Evolutionary conservation across 2,888 invertebrate species (phyloP).

Genomic region (Itoplectis maculator): DNA sequence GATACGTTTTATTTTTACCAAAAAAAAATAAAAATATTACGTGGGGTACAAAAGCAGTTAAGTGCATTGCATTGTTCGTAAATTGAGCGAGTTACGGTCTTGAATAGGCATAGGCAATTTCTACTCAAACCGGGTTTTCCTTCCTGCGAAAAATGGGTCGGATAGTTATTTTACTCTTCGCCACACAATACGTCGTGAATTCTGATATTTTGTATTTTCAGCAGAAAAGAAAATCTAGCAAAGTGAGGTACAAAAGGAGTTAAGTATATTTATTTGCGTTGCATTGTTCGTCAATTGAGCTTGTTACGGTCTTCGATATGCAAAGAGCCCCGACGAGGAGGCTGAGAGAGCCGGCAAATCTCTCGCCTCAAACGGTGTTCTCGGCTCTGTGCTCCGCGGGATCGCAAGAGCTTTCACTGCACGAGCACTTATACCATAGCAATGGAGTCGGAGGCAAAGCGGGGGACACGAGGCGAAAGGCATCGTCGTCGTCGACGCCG

Average conservation of each 20-base stretch:
- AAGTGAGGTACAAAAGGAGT: too few relatives aligned
- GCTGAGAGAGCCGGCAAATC: slow-evolving; percentile 38
- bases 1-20: too few relatives aligned
- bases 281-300: not conserved
- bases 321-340: not conserved
- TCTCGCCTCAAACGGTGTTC: slow-evolving; percentile 45
- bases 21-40: not conserved
- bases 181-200: too few relatives aligned
- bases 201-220: too few relatives aligned
- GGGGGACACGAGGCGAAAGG: slow-evolving; percentile 13
- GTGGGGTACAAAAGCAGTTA: not conserved
- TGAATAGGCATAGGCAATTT: not conserved
- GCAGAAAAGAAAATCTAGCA: too few relatives aligned
- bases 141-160: not conserved
- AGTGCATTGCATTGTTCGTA: not conserved
- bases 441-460: not conserved
- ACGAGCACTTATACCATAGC: slow-evolving; percentile 46
- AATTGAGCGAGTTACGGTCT: not conserved
- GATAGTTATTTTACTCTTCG: too few relatives aligned
- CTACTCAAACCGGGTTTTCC: not conserved
- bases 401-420: slow-evolving; percentile 46
- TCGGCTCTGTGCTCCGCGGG: slow-evolving; percentile 35
- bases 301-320: slow-evolving; percentile 9
- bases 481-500: slow-evolving; percentile 1
- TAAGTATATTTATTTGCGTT: not conserved